Evolutionary conservation across 2,113 vertebrate species (phyloP), one percentile per base, ranked within the genome.

Genomic region (Petroica traversi): DNA sequence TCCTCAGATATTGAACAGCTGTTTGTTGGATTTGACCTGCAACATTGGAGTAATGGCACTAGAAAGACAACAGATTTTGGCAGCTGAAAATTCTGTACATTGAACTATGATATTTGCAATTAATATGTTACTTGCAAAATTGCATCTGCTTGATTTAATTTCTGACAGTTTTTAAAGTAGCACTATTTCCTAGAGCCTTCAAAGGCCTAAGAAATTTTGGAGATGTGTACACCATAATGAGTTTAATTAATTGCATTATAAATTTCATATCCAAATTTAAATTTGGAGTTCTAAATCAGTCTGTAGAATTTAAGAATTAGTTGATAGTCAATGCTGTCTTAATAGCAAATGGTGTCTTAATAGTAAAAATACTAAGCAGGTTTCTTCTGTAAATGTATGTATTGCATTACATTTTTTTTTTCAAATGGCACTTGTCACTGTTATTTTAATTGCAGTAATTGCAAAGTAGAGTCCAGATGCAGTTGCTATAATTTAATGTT

Each of bases 21-120:
- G 91, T 88, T 96, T 72, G 55, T 76, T 95, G 78, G 20, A 93
- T 96, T 97, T 92, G 83, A 95, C 95, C 92, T 89, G 92, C 46
- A 95, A 93, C 59, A 58, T 46, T 92, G 72, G 72, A 94, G 88
- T 91, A 91, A 75, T 55, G 85, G 48, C 58, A 78, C 40, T 94
- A 76, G 85, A 93, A 95, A 97, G 66, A 58, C 73, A 92, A 74
- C 54, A 72, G 38, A 79, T 93, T 97, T 95, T 95, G 76, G 67
- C 91, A 95, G 82, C 85, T 85, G 36, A 92, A 95, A 87, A 77
- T 81, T 90, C 24, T 86, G 46, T 95, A 41, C 85, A 87, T 33
- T 93, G 51, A 96, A 89, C 52, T 89, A 23, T 69, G 90, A 41
- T 94, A 80, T 89, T 96, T 96, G 41, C 54, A 96, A 87, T 96